Evolutionary conservation across 2,113 vertebrate species (phyloP).

Genomic region (Myrmophylax atrothorax): DNA sequence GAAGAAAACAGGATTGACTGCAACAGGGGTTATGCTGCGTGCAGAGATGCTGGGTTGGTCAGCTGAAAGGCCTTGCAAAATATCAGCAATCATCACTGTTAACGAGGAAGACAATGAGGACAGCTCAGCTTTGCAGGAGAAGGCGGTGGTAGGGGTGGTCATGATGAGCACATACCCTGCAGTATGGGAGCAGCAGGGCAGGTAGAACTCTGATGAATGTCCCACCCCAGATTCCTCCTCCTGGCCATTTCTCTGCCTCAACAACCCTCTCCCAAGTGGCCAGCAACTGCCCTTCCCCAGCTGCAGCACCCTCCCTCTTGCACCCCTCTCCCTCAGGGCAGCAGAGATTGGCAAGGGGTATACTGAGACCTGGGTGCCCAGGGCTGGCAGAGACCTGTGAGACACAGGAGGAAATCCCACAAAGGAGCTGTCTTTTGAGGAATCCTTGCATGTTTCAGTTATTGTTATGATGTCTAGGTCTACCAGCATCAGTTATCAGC

Average conservation of each 20-base stretch:
- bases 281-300: neutral
- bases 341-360: neutral
- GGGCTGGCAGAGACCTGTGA: neutral
- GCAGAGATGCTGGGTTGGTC: neutral
- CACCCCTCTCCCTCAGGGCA: neutral
- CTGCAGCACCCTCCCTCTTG: neutral
- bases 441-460: neutral
- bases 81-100: neutral
- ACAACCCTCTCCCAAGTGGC: neutral
- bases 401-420: neutral
- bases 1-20: neutral
- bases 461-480: neutral
- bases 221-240: neutral
- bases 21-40: neutral
- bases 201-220: neutral
- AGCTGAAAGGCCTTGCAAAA: neutral
- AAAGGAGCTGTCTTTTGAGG: neutral
- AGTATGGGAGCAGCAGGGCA: rapidly evolving
- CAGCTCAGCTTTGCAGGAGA: neutral
- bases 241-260: neutral
- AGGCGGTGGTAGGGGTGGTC: rapidly evolving
- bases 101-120: neutral
- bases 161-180: neutral
- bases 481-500: neutral
- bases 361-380: neutral